Percentiles rank a stretch among this genome's conserved stretches.
Conservation (phyloP, 2,888 invertebrate species). For the Anoncus sp. region DNA sequence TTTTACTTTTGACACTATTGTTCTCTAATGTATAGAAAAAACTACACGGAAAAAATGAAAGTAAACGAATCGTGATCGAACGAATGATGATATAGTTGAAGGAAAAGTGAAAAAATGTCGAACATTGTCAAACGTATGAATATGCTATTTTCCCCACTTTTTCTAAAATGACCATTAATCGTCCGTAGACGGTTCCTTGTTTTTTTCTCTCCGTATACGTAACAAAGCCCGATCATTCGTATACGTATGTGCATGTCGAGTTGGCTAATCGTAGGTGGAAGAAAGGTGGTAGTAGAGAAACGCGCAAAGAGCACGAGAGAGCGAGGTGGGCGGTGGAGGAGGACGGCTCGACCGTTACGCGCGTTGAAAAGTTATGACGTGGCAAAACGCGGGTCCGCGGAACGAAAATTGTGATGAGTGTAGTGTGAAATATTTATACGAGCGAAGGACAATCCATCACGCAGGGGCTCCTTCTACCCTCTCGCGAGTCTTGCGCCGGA, state of each 20-base stretch:
- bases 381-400: slow-evolving; percentile 65
- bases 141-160: no score
- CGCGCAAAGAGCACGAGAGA: slow-evolving; percentile 13
- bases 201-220: no score
- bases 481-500: slow-evolving; percentile 33
- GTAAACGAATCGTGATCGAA: no score
- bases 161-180: no score
- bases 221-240: no score
- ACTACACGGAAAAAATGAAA: no score
- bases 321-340: slow-evolving; percentile 25
- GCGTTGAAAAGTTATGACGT: slow-evolving; percentile 71
- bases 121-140: no score
- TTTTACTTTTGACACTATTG: no score
- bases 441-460: slow-evolving; percentile 78
- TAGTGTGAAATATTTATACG: slow-evolving; percentile 80
- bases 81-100: no score
- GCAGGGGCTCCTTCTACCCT: slow-evolving; percentile 59
- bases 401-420: slow-evolving; percentile 79
- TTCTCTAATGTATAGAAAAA: no score
- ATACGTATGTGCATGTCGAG: slow-evolving; percentile 52
- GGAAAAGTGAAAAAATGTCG: no score
- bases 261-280: slow-evolving; percentile 31
- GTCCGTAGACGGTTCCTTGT: no score
- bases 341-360: slow-evolving; percentile 38
- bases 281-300: slow-evolving; percentile 39